These are phyloP conservation scores for Periparus ater DNA, from an alignment of 2,797 vertebrate species.

Conservation along the genomic window DNA sequence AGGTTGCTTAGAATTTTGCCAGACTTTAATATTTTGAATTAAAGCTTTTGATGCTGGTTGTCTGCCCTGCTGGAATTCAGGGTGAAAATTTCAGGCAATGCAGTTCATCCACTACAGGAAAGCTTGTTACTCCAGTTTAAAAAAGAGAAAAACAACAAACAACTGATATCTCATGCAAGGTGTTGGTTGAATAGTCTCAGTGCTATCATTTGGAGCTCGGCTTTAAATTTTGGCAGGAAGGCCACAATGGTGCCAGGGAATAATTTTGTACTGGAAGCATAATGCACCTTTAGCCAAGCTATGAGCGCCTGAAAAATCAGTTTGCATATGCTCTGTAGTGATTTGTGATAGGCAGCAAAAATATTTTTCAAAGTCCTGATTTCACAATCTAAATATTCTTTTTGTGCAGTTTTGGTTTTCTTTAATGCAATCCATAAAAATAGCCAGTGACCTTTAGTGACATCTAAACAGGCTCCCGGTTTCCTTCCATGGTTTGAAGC, in stretches of 20 bases:
- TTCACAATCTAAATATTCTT: neutral
- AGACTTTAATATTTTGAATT: slow-evolving; percentile 1
- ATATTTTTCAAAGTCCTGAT: neutral
- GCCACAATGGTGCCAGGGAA: neutral
- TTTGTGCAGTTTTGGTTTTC: neutral
- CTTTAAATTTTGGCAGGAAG: neutral
- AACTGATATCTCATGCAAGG: neutral
- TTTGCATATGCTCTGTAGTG: neutral
- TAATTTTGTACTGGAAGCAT: neutral
- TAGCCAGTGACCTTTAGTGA: slow-evolving; percentile 42
- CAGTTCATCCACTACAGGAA: neutral
- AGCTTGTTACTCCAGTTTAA: neutral
- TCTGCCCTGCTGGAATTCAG: neutral
- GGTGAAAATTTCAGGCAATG: neutral
- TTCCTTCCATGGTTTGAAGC: slow-evolving; percentile 59
- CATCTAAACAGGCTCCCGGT: neutral
- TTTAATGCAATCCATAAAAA: slow-evolving; percentile 37
- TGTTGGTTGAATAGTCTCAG: neutral
- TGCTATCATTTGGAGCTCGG: neutral
- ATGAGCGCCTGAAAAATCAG: neutral
- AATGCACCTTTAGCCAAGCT: neutral
- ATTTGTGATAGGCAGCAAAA: neutral
- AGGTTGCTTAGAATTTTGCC: neutral
- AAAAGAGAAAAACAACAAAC: neutral
- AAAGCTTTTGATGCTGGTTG: neutral